phyloP scores from a whole-genome alignment of 2,113 vertebrate species.

The Scophthalmus maximus region DNA sequence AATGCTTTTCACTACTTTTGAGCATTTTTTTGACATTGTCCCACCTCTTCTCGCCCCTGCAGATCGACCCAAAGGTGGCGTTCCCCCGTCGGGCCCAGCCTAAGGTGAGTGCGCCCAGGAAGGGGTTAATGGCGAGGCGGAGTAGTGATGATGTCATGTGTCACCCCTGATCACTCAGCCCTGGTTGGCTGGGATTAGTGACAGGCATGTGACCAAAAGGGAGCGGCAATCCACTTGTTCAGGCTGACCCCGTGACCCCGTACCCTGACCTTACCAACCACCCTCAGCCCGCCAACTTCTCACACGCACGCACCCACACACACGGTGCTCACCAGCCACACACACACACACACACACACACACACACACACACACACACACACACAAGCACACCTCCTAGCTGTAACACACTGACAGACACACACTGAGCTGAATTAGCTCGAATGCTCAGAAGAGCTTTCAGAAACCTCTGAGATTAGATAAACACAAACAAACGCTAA shows the following conservation, averaged over 20 bases:
- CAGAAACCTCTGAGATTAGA: conserved; percentile 47
- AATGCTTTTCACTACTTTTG: not conserved
- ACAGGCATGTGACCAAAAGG: conserved; percentile 44
- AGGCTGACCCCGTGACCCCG: conserved; percentile 58
- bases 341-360: conserved; percentile 21
- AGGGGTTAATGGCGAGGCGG: conserved; percentile 46
- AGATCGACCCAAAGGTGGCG: conserved; percentile 98
- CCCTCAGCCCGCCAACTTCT: conserved; percentile 29
- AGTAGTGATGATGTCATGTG: conserved; percentile 64
- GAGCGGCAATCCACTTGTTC: conserved; percentile 66
- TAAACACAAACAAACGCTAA: conserved; percentile 44
- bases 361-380: not conserved
- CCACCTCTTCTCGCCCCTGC: conserved; percentile 59
- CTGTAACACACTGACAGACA: not conserved
- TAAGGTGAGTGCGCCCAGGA: conserved; percentile 86
- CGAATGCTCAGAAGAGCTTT: conserved; percentile 34
- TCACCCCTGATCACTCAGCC: conserved; percentile 52
- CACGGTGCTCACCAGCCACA: conserved; percentile 12
- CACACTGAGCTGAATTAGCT: conserved; percentile 10
- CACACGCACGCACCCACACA: not conserved
- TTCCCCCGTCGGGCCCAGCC: conserved; percentile 96
- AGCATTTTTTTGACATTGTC: not conserved
- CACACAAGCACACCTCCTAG: not conserved
- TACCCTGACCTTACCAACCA: conserved; percentile 35
- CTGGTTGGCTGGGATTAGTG: conserved; percentile 65